phyloP scores from a whole-genome alignment of 2,888 invertebrate genomes.

The Aporophyla lueneburgensis region DNA sequence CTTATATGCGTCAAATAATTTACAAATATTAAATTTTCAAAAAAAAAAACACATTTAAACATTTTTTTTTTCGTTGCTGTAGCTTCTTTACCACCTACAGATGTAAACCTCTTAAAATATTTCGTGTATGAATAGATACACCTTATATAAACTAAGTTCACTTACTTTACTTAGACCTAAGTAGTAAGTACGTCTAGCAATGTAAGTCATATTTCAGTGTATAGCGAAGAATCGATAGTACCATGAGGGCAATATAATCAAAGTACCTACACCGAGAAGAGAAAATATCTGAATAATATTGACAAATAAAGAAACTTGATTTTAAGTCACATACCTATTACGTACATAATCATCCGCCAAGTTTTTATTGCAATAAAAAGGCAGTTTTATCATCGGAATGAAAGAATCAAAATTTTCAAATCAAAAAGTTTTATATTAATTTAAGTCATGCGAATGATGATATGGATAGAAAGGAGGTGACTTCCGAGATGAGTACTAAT shows the following conservation, averaged over 20 bases:
- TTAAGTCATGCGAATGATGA: neutral
- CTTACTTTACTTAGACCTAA: neutral
- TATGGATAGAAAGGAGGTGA: too few relatives aligned
- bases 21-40: too few relatives aligned
- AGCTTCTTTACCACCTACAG: too few relatives aligned
- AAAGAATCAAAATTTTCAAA: neutral
- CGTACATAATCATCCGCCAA: neutral
- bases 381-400: neutral
- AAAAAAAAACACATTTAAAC: too few relatives aligned
- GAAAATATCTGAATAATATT: neutral
- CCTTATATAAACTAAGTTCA: neutral
- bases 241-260: too few relatives aligned
- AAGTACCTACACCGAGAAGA: neutral
- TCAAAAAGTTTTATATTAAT: too few relatives aligned
- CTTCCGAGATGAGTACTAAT: too few relatives aligned
- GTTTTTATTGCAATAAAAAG: neutral
- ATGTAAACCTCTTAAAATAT: too few relatives aligned
- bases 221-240: neutral
- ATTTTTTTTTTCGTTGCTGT: too few relatives aligned
- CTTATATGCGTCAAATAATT: too few relatives aligned
- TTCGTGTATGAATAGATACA: too few relatives aligned
- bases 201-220: neutral
- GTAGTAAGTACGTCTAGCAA: too few relatives aligned
- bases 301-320: neutral
- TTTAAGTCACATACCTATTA: neutral